Percentiles rank a stretch among this genome's conserved stretches.
Evolutionary conservation across 1,140 invertebrate species (phyloP).

Genomic region (Brachionus paranguensis): DNA sequence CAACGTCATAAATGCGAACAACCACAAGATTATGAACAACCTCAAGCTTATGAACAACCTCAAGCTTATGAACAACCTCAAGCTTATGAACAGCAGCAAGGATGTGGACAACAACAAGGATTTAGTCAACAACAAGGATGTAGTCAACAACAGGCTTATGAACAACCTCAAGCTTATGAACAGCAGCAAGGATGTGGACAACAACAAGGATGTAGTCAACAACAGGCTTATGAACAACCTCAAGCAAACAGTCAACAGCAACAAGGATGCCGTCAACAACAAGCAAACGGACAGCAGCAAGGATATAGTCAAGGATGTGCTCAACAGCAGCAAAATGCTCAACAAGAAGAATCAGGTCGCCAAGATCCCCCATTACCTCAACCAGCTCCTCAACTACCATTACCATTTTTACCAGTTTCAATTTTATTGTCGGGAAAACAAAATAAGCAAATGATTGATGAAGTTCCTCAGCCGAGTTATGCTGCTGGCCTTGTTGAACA

Average conservation of each 20-base stretch:
- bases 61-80: not conserved
- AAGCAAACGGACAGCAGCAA: not conserved
- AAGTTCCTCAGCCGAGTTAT: not conserved
- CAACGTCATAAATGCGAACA: not conserved
- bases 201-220: not conserved
- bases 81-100: not conserved
- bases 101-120: not conserved
- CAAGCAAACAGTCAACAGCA: not conserved
- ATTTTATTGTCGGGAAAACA: slow-evolving; percentile 8
- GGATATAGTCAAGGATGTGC: not conserved
- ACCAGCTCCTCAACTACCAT: not conserved
- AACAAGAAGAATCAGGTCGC: not conserved
- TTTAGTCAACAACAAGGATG: not conserved
- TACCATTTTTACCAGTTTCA: slow-evolving; percentile 5
- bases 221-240: not conserved
- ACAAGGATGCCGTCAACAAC: not conserved
- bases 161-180: not conserved
- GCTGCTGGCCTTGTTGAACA: not conserved
- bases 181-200: not conserved
- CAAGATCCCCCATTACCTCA: not conserved
- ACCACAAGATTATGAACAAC: not conserved
- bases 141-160: not conserved
- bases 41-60: not conserved
- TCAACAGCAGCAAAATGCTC: not conserved
- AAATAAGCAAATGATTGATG: not conserved